Evolutionary conservation across 2,888 invertebrate species (phyloP), one percentile per base, ranked within the genome.

Genomic region (Danaus chrysippus): DNA sequence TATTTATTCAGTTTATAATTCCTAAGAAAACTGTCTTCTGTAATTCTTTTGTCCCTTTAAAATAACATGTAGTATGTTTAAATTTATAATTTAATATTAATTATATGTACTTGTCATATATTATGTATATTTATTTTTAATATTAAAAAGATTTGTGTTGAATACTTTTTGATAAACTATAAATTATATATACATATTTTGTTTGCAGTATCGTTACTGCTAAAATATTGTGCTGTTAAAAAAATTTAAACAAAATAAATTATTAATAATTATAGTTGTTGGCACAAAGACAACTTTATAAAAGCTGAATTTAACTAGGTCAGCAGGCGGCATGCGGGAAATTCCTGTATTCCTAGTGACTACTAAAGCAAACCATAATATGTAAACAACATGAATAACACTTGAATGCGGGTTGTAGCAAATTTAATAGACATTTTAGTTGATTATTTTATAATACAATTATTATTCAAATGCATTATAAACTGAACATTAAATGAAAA

Each of bases 281-380:
- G 49, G 49, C 49, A 49, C 49, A 17, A 10, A 15, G 49, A 49
- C 49, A 49, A 49, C 17, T 49, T 49, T 49, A 49, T 49, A 49
- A 49, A 49, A 49, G 46, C 49, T 49, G 49, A 49, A 17, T 49
- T 17, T 17, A 49, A 49, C 17, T 49, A 49, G 49, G 15, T 49
- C 49, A 17, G 10, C 49, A 17, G 49, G 17, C 17, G 49, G 10
- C 17, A 17, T 15, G 49, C 49, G 15, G 49, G 17, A 46, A 49
- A 49, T 17, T 49, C 17, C 10, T 49, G 17, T 17, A 49, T 49
- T 49, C 10, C 10, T 17, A 17, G 17, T 17, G 10, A 17, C 17
- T 49, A 17, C 49, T 17, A 49, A 49, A 17, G 49, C 17, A 17
- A 49, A 49, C 49, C 17, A 49, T 17, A 17, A 49, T 17, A 17